phyloP scores from a whole-genome alignment of 2,797 vertebrate species.

The Podarcis siculus region DNA sequence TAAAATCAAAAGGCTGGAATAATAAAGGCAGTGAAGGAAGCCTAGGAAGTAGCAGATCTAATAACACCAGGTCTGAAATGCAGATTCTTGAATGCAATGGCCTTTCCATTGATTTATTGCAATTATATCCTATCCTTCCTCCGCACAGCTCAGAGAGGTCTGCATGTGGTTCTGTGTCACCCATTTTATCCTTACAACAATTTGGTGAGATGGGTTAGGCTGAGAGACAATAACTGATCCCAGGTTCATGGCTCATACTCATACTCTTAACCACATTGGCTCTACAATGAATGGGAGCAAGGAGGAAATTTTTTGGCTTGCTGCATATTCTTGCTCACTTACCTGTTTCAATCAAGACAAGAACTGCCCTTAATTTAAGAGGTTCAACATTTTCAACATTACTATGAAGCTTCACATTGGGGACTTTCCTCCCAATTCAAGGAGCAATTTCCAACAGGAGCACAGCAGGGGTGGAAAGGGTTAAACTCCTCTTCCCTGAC shows the following conservation, averaged over 20 bases:
- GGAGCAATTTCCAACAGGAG: neutral
- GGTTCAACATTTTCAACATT: neutral
- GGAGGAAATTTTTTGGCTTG: neutral
- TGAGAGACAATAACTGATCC: neutral
- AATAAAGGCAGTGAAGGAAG: neutral
- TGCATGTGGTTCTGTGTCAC: neutral
- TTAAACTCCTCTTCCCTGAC: too few species aligned
- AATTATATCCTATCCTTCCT: neutral
- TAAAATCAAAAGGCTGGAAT: conserved; percentile 1
- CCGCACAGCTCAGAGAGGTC: neutral
- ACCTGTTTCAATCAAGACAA: neutral
- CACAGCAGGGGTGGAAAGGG: neutral
- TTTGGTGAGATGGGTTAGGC: neutral
- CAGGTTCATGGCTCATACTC: neutral
- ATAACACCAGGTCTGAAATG: neutral
- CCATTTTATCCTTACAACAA: neutral
- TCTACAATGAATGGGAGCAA: neutral
- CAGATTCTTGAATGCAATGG: neutral
- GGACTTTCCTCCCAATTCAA: neutral
- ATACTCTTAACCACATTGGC: neutral
- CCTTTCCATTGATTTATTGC: neutral
- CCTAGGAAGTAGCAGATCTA: neutral
- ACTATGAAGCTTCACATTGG: neutral
- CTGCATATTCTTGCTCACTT: neutral
- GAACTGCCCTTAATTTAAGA: neutral